Base-by-base conservation (phyloP, 2,797 vertebrate genomes). In the Borostomias antarcticus region DNA sequence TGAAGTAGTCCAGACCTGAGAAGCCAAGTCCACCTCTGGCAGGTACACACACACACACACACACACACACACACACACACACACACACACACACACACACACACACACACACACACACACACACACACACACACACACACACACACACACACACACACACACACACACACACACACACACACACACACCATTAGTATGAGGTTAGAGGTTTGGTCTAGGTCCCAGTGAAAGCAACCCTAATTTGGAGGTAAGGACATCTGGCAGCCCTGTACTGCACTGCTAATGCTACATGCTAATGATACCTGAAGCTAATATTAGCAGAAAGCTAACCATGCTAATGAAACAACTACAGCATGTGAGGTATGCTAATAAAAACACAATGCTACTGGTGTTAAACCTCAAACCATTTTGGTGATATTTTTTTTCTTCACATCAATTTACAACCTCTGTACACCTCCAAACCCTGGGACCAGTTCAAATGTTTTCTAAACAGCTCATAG, bases 181-280 rank as follows among this genome's bases (percentile, higher is more conserved):
- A 58, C 54, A 57, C 30, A 58, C 5, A 25, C 45, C 53, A 61
- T 77, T 82, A 74, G 77, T 81, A 80, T 86, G 85, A 87, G 80
- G 85, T 81, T 84, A 88, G 78, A 80, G 84, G 84, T 86, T 85
- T 86, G 85, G 81, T 88, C 74, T 69, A 64, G 81, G 73, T 83
- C 79, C 80, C 82, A 76, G 75, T 80, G 78, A 85, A 88, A 85
- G 82, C 48, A 61, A 83, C 79, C 83, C 83, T 88, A 82, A 86
- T 87, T 85, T 79, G 66, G 69, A 83, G 69, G 57, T 85, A 80
- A 85, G 74, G 70, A 81, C 79, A 19, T 79, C 66, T 76, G 81
- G 78, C 72, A 58, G 26, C 52, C 62, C 37, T 25, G 28, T 40
- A 2, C 6, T 15, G 33, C 74, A 0, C 58, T 67, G 66, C 61